A percentile compares a stretch with the other conserved stretches of the same genome.
These are phyloP conservation scores for Sakesphorus luctuosus DNA, from an alignment of 2,113 vertebrate genomes.

Conservation along the genomic window DNA sequence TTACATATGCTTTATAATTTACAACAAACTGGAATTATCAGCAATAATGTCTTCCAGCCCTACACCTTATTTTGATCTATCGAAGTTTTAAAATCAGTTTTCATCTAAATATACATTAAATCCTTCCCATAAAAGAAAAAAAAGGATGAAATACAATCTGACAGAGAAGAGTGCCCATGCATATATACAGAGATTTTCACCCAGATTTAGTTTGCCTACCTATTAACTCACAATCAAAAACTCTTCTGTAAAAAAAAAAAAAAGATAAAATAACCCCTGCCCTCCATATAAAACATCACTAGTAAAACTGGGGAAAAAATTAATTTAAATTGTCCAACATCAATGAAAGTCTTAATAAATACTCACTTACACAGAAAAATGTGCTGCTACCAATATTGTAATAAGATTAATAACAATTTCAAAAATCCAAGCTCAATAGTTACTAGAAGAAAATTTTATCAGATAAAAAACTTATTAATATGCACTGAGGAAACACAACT, in stretches of 20 bases:
- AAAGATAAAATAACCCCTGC: not conserved
- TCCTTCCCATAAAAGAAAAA: conserved; percentile 15
- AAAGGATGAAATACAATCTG: not conserved
- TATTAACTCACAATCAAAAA: not conserved
- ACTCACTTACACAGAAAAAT: not conserved
- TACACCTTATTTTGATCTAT: conserved; percentile 60
- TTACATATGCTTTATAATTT: conserved; percentile 71
- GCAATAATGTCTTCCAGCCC: conserved; percentile 61
- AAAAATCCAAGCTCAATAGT: not conserved
- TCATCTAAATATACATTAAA: conserved; percentile 32
- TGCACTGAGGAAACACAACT: not conserved
- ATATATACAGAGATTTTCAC: not conserved
- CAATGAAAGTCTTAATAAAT: not conserved
- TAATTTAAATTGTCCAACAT: too few species aligned
- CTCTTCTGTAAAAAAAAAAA: not conserved
- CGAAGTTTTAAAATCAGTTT: conserved; percentile 41
- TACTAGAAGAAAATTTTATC: not conserved
- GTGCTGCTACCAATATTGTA: not conserved
- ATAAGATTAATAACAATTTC: not conserved
- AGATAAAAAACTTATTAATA: not conserved
- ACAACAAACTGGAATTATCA: conserved; percentile 69
- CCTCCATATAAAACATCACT: not conserved
- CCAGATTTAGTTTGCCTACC: not conserved
- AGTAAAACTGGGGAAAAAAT: not conserved
- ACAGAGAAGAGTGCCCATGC: not conserved